Conservation (phyloP, 1,140 invertebrate species). For the Drosophila miranda region DNA sequence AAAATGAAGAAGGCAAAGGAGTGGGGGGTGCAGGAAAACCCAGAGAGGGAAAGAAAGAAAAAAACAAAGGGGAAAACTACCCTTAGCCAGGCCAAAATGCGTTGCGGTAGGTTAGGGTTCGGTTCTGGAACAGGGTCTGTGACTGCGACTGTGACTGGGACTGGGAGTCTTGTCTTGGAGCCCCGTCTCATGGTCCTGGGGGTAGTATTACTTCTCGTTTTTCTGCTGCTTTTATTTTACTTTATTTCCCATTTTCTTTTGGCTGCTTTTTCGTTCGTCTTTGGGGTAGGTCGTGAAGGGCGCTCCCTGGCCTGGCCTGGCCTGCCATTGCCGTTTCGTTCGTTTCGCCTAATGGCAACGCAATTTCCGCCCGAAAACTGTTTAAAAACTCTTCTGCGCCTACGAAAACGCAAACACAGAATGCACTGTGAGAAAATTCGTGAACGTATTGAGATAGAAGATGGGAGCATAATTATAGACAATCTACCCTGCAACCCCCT, state of each 20-base stretch:
- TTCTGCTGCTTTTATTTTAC: conserved; percentile 34
- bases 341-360: conserved; percentile 68
- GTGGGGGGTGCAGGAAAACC: neutral
- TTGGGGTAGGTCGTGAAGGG: conserved; percentile 56
- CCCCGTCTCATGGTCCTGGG: neutral
- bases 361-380: conserved; percentile 64
- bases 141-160: no score
- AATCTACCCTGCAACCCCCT: no score
- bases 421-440: conserved; percentile 18
- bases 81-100: conserved; percentile 67
- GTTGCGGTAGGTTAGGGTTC: conserved; percentile 69
- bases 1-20: conserved; percentile 6
- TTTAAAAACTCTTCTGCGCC: conserved; percentile 48
- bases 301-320: neutral
- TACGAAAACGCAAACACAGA: conserved; percentile 30
- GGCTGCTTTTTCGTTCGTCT: conserved; percentile 11
- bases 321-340: conserved; percentile 27
- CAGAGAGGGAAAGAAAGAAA: neutral
- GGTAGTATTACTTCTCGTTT: conserved; percentile 1
- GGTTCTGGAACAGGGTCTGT: no score
- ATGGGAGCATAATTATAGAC: no score
- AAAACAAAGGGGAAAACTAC: conserved; percentile 46
- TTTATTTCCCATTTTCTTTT: conserved; percentile 53
- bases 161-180: neutral
- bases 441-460: no score